A percentile compares a stretch with the other conserved stretches of the same genome.
phyloP scores from a whole-genome alignment of 2,113 vertebrate species.

The Trochalopteron elliotii region DNA sequence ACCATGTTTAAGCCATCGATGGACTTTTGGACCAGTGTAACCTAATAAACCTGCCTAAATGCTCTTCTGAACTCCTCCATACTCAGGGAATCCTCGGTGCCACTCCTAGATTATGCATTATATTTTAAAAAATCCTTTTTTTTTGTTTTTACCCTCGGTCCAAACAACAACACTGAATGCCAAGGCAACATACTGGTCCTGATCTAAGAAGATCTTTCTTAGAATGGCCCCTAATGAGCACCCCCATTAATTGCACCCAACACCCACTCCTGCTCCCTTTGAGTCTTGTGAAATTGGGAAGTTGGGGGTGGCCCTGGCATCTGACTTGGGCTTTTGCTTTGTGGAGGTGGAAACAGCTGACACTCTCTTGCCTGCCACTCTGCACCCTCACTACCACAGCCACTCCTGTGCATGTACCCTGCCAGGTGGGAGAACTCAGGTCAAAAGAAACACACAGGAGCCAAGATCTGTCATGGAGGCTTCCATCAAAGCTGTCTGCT shows the following conservation, averaged over 20 bases:
- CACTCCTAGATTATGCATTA: neutral
- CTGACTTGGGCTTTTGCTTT: neutral
- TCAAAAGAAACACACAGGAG: neutral
- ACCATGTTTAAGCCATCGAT: neutral
- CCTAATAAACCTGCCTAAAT: neutral
- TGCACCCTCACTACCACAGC: neutral
- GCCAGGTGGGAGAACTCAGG: neutral
- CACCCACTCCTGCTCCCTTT: neutral
- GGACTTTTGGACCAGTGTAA: neutral
- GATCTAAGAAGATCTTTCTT: neutral
- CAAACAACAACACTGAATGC: neutral
- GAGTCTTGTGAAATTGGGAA: neutral
- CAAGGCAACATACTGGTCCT: neutral
- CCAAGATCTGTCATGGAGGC: neutral
- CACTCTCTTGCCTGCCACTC: neutral
- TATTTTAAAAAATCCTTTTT: rapidly evolving
- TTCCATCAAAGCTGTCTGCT: neutral
- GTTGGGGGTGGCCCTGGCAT: neutral
- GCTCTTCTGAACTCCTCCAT: neutral
- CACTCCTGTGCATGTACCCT: neutral
- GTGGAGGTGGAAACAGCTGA: neutral
- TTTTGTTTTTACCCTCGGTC: neutral
- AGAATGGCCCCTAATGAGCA: neutral
- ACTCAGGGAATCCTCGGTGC: neutral
- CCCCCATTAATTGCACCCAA: neutral